These are phyloP conservation scores for Aplochiton taeniatus DNA, from an alignment of 2,797 vertebrate genomes.

Conservation along the genomic window DNA sequence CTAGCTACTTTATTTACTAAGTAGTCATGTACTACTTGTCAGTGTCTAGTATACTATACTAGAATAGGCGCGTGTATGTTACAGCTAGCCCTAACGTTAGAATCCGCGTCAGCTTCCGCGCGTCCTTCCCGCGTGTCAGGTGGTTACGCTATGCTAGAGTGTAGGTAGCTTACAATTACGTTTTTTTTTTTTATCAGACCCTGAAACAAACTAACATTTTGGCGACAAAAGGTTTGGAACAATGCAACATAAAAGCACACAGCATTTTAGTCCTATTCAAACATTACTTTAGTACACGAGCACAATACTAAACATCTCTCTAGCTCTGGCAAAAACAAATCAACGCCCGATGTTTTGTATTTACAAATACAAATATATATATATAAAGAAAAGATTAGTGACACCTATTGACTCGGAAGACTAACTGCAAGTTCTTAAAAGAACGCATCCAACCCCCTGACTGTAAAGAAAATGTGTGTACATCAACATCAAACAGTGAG, in stretches of 20 bases:
- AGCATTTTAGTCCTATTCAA: no score
- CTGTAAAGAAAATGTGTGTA: no score
- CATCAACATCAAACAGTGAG: no score
- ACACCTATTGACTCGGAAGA: constrained; percentile 5
- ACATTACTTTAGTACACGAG: no score
- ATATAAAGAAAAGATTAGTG: background rate
- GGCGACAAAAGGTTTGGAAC: no score
- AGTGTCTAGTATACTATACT: background rate
- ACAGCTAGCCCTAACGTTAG: background rate
- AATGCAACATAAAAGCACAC: no score
- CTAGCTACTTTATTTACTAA: no score
- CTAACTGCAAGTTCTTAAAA: background rate
- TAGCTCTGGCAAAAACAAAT: no score
- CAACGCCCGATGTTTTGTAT: background rate
- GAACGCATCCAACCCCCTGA: no score
- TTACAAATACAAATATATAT: background rate
- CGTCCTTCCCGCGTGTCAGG: constrained; percentile 18
- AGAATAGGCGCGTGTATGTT: background rate
- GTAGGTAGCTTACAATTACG: background rate
- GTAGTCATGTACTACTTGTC: background rate
- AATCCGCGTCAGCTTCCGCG: background rate
- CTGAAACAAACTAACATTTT: no score
- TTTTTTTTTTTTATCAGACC: background rate
- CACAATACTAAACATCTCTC: no score
- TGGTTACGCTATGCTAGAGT: background rate